phyloP scores from a whole-genome alignment of 2,888 invertebrate genomes.

The Steinernema hermaphroditum region DNA sequence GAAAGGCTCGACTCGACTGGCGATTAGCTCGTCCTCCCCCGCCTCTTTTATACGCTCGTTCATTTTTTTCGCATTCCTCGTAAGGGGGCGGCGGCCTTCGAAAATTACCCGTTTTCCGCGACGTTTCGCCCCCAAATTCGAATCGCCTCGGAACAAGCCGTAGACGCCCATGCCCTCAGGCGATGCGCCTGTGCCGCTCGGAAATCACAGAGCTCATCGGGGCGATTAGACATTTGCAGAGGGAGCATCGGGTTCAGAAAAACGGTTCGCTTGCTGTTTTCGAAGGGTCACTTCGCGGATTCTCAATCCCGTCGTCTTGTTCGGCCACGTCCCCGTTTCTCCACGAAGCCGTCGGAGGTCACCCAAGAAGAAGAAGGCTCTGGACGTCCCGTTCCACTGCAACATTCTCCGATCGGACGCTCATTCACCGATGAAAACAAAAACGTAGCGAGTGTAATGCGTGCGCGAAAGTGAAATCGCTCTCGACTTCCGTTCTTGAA shows the following conservation, averaged over 20 bases:
- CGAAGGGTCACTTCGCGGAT: neutral
- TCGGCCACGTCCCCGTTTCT: too few relatives aligned
- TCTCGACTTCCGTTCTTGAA: neutral
- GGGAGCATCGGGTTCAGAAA: neutral
- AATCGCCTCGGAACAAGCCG: constrained; percentile 17
- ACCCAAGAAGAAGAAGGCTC: neutral
- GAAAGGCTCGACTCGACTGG: constrained; percentile 19
- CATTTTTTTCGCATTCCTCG: constrained; percentile 27
- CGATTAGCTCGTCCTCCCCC: constrained; percentile 12
- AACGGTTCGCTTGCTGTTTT: neutral
- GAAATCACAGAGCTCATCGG: neutral
- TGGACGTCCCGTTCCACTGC: constrained; percentile 8
- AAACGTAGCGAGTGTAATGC: constrained; percentile 13
- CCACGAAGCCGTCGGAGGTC: neutral
- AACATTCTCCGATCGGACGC: constrained; percentile 22
- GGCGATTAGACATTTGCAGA: constrained; percentile 8
- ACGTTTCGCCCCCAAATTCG: constrained; percentile 25
- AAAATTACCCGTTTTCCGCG: constrained; percentile 30
- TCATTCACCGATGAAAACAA: constrained; percentile 16
- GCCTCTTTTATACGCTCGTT: constrained; percentile 11
- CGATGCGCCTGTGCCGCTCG: neutral
- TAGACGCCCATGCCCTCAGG: constrained; percentile 2
- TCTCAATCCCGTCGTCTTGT: too few relatives aligned
- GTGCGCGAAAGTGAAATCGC: constrained; percentile 12
- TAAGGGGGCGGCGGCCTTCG: constrained; percentile 28